Evolutionary conservation across 2,797 vertebrate species (phyloP), one percentile per base, ranked within the genome.

Genomic region (Loris lydekkerianus): DNA sequence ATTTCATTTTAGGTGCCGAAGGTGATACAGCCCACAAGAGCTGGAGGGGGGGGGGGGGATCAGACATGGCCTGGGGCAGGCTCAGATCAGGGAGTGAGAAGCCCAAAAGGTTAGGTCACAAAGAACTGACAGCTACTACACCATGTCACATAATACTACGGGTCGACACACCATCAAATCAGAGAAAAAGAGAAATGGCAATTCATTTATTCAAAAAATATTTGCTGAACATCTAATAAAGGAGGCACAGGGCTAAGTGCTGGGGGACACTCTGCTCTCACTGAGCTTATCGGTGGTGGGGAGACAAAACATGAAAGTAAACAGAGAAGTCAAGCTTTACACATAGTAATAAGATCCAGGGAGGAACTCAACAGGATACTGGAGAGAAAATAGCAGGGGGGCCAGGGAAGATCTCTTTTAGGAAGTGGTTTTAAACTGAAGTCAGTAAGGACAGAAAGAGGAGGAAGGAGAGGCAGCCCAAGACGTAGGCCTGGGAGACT

Each of bases 361-460:
- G 43, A 17, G 56, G 53, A 34, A 23, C 40, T 9, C 56, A 78
- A 87, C 75, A 91, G 85, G 92, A 94, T 53, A 61, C 86, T 72
- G 37, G 69, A 80, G 75, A 61, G 86, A 93, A 92, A 81, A 83
- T 13, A 91, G 84, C 72, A 89, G 70, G 60, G 23, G 8, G 56
- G 77, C 25, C 65, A 61, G 70, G 80, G 60, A 91, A n/a, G 40
- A 40, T 17, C 65, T 69, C 37, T 65, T 29, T 72, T 17, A 87
- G 86, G 73, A 88, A 81, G 95, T 93, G 93, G 77, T 86, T 97
- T 76, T 20, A 43, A 94, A 78, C 40, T 83, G 46, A 82, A 86
- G 80, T 58, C 8, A 31, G 60, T 53, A 56, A 83, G 34, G 77
- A 37, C 89, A 91, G 65, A 82, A 96, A 87, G 77, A 21, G 31